Conservation (phyloP, 2,113 vertebrate genomes). For the Sarotherodon lohbergeri region DNA sequence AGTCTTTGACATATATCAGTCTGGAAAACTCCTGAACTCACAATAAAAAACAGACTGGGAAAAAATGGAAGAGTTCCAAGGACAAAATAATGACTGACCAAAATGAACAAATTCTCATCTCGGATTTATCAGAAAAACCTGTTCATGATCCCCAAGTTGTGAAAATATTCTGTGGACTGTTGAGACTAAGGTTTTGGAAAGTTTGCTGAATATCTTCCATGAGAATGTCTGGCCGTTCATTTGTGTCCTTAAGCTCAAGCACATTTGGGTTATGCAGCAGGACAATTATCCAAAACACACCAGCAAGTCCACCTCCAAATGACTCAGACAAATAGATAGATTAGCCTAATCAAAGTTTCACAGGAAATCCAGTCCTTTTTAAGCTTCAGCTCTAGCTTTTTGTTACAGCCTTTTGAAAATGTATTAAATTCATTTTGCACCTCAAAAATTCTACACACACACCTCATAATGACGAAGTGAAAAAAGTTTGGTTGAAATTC, state of each 20-base stretch:
- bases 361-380: neutral
- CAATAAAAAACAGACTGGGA: too few species aligned
- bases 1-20: too few species aligned
- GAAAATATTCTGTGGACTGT: neutral
- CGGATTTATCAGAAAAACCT: neutral
- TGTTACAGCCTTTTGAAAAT: neutral
- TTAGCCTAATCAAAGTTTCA: neutral
- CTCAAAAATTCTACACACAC: neutral
- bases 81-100: neutral
- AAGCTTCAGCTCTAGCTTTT: neutral
- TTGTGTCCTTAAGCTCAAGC: neutral
- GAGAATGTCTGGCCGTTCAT: neutral
- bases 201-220: neutral
- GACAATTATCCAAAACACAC: neutral
- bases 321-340: neutral
- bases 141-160: neutral
- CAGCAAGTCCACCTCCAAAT: neutral
- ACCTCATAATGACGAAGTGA: neutral
- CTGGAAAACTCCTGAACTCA: too few species aligned
- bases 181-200: neutral
- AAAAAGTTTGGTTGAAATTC: neutral
- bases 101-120: neutral
- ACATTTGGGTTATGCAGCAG: neutral
- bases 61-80: too few species aligned
- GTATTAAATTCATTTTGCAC: neutral